Base-by-base conservation (phyloP, 1,140 invertebrate species). In the Saccostrea cuccullata region DNA sequence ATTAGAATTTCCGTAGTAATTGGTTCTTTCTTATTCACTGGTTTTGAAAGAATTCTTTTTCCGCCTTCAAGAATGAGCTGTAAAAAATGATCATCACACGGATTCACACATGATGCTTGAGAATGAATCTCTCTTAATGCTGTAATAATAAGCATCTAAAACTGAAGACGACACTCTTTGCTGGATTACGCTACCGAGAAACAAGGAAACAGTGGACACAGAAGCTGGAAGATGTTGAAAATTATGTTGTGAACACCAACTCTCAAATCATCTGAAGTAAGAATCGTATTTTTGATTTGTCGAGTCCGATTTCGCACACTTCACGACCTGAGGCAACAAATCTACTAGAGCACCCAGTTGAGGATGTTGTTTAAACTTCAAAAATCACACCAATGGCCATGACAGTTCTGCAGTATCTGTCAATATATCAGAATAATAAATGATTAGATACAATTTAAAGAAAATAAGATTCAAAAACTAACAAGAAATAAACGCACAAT, bases 231-330 rank as follows among this genome's bases (percentile, higher is more conserved):
- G n/a, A 55, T 47, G 73, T 15, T 6, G 20, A 60, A 89, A 84
- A 85, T n/a, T n/a, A n/a, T n/a, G n/a, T n/a, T n/a, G n/a, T n/a
- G n/a, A n/a, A n/a, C 88, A 87, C 88, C 85, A 89, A 2, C 56
- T 20, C 23, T 26, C n/a, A 58, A 89, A 89, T 64, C 84, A 73
- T 17, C 17, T n/a, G 20, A 89, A 89, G 40, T 89, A 89, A 23
- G 47, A 26, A 23, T 85, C 82, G 26, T 87, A 89, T 60, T 73
- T n/a, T n/a, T 73, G 67, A 26, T 73, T 73, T 73, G n/a, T 73
- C 2, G 67, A 12, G 58, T 73, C 26, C 23, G 67, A 73, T 13
- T 73, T 73, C 6, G 67, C 67, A 30, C 67, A 26, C 26, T 73
- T 73, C 12, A 73, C 23, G 9, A 73, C 67, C 9, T 30, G 23